These are phyloP conservation scores for Monochamus alternatus DNA, from an alignment of 2,888 invertebrate species.

Conservation along the genomic window DNA sequence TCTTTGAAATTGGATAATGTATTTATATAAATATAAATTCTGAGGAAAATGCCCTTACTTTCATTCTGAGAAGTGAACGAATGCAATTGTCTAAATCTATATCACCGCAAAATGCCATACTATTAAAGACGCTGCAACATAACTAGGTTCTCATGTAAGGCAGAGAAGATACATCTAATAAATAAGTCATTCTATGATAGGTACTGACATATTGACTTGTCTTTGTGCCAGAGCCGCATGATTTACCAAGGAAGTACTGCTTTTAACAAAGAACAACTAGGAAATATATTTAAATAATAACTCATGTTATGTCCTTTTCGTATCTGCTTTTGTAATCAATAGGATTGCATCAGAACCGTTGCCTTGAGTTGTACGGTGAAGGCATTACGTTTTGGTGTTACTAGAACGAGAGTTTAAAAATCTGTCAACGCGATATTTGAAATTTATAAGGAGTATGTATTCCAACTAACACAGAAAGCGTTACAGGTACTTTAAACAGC, in stretches of 20 bases:
- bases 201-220: constrained; percentile 58
- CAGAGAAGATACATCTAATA: constrained; percentile 55
- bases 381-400: no score
- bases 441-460: no score
- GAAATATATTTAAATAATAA: constrained; percentile 7
- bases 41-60: no score
- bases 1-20: no score
- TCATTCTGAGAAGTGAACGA: background rate
- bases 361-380: no score
- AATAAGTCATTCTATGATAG: constrained; percentile 56
- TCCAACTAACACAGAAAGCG: no score
- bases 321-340: background rate
- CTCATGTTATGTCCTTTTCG: background rate
- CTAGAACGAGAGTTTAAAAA: no score
- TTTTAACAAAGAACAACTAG: constrained; percentile 24
- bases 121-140: constrained; percentile 47
- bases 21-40: no score
- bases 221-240: constrained; percentile 55
- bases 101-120: background rate
- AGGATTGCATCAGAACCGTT: no score
- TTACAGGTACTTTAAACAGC: no score
- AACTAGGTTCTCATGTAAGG: constrained; percentile 54
- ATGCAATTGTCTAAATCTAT: background rate
- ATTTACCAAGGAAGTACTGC: constrained; percentile 50
- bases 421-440: no score